Evolutionary conservation across 2,888 invertebrate genomes (phyloP).

Genomic region (Biston betularia): DNA sequence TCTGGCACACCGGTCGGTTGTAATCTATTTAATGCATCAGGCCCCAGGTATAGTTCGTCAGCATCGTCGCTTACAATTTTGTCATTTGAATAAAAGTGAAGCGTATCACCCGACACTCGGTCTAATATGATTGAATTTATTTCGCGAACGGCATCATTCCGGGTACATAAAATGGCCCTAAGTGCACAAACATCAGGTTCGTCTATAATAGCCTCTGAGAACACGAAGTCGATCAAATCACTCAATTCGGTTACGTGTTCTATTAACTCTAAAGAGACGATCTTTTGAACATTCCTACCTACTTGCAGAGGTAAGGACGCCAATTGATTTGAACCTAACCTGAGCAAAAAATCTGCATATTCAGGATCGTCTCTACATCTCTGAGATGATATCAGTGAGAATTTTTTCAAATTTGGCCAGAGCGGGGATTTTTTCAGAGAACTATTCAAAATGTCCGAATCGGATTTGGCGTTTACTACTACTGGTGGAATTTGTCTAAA

Average conservation of each 20-base stretch:
- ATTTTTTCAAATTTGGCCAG: conserved; percentile 11
- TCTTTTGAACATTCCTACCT: neutral
- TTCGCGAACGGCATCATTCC: too few species aligned
- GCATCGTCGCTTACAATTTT: conserved; percentile 5
- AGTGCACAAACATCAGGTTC: too few species aligned
- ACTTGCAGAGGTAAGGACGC: neutral
- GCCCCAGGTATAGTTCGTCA: neutral
- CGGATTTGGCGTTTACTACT: conserved; percentile 1
- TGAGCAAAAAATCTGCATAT: conserved; percentile 12
- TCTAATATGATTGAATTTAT: too few species aligned
- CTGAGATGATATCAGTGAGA: conserved; percentile 11
- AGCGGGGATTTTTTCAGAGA: conserved; percentile 18
- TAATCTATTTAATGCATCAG: conserved; percentile 1
- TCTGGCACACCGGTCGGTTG: neutral
- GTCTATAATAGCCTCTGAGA: too few species aligned
- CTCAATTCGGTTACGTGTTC: too few species aligned
- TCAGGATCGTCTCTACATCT: conserved; percentile 13
- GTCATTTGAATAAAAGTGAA: too few species aligned
- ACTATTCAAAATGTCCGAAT: conserved; percentile 12
- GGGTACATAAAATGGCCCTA: too few species aligned
- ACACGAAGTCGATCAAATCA: too few species aligned
- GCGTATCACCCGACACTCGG: too few species aligned
- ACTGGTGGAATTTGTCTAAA: conserved; percentile 24
- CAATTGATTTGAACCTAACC: conserved; percentile 17
- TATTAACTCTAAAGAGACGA: conserved; percentile 7